Percentiles rank a stretch among this genome's conserved stretches.
Conservation (phyloP, 2,797 vertebrate genomes). For the Chlorospingus semifuscus region DNA sequence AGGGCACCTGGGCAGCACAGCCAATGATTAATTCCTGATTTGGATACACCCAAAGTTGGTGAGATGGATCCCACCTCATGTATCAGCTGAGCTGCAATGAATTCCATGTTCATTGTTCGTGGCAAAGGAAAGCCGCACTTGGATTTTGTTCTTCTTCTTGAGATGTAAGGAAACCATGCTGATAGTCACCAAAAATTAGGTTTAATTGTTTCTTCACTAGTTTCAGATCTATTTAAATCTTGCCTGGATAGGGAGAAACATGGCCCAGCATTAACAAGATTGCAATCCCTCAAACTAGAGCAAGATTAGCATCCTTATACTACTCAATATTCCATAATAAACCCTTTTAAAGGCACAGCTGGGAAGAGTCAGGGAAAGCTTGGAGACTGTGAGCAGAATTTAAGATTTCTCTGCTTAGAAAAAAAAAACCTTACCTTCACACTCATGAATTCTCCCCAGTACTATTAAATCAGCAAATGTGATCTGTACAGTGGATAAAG, state of each 20-base stretch:
- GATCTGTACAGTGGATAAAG: neutral
- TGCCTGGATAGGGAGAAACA: neutral
- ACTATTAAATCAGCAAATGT: constrained; percentile 16
- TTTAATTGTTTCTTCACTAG: neutral
- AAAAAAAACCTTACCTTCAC: neutral
- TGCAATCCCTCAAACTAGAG: neutral
- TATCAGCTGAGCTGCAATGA: neutral
- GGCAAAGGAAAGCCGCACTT: neutral
- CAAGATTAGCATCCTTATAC: neutral
- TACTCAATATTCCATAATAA: neutral
- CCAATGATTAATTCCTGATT: neutral
- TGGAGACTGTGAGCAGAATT: neutral
- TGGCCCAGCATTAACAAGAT: neutral
- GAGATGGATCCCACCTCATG: neutral
- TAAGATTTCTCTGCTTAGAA: neutral
- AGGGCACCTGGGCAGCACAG: neutral
- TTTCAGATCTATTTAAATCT: neutral
- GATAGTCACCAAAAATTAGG: neutral
- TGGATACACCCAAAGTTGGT: neutral
- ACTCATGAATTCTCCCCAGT: neutral
- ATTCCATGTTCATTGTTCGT: neutral
- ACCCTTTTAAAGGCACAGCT: neutral
- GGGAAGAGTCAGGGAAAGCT: neutral
- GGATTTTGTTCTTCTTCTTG: neutral
- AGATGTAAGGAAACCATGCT: neutral